A percentile compares a stretch with the other conserved stretches of the same genome.
Conservation (phyloP, 2,888 invertebrate genomes). For the Punctoribates punctum region DNA sequence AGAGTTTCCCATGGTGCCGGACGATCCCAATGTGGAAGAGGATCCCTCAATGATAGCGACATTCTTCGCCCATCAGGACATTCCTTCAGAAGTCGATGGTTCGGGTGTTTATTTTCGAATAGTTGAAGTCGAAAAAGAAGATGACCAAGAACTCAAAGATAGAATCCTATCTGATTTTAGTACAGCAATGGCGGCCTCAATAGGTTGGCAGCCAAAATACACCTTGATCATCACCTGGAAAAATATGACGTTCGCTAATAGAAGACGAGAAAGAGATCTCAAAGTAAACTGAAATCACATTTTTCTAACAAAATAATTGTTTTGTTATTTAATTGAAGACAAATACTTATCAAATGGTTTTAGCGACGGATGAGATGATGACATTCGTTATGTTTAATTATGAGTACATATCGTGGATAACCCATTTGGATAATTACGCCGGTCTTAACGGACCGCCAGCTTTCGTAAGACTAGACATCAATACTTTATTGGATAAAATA, state of each 20-base stretch:
- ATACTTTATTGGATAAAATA: background rate
- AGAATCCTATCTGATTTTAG: slow-evolving; percentile 50
- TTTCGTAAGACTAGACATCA: slow-evolving; percentile 57
- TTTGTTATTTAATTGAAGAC: slow-evolving; percentile 60
- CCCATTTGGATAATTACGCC: slow-evolving; percentile 77
- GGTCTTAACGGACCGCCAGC: slow-evolving; percentile 85
- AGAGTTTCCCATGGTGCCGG: slow-evolving; percentile 63
- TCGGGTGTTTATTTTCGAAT: slow-evolving; percentile 74
- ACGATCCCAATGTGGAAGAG: slow-evolving; percentile 73
- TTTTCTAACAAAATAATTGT: background rate
- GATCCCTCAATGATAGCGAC: slow-evolving; percentile 93
- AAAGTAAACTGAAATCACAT: background rate
- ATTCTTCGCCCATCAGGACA: slow-evolving; percentile 54
- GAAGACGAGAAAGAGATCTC: slow-evolving; percentile 39
- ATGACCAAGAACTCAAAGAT: slow-evolving; percentile 42
- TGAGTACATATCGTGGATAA: slow-evolving; percentile 80
- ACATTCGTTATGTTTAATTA: slow-evolving; percentile 96
- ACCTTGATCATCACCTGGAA: slow-evolving; percentile 90
- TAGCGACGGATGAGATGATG: slow-evolving; percentile 87
- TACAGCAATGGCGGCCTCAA: slow-evolving; percentile 63
- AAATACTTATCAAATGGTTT: slow-evolving; percentile 90
- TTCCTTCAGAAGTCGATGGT: slow-evolving; percentile 56
- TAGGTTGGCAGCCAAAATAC: slow-evolving; percentile 85
- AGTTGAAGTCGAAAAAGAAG: slow-evolving; percentile 46
- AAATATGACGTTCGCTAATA: slow-evolving; percentile 77